Base-by-base conservation (phyloP, 2,888 invertebrate genomes). In the Stenolophus ochropezus region DNA sequence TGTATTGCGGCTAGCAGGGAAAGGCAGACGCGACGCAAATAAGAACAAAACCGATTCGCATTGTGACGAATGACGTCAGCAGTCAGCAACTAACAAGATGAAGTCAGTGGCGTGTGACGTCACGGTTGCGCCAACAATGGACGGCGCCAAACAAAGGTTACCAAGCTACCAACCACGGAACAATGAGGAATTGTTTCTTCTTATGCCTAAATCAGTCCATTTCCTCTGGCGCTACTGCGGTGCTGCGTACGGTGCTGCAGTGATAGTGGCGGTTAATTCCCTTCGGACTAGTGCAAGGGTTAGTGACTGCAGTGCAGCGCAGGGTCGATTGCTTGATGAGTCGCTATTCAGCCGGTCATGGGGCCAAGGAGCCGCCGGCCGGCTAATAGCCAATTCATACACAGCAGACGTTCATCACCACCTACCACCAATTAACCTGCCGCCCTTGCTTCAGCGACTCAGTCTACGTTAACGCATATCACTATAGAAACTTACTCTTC, bases 331-430 rank as follows among this genome's bases (percentile, higher is more conserved):
- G 25, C n/a, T 53, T 75, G 78, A 74, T 75, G 83, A 83, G 83
- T 77, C 81, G 81, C 53, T 81, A 83, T 82, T 83, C 83, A 83
- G 83, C 82, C 79, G 42, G 61, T 23, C 61, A 42, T 58, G 75
- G 11, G 71, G 80, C 83, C 84, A 82, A 83, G 84, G 78, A 83
- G 83, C 83, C 83, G 89, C 89, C 88, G 86, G 88, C 88, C 87
- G 87, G 87, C 89, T 90, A 90, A 90, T 90, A 89, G 90, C 89
- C 90, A 90, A 90, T 90, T 90, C 90, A 90, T 88, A 88, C 86
- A 83, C 82, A 84, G 83, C 82, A 85, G 85, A 86, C 87, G 87
- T 86, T 75, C 75, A 75, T 51, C 51, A 75, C 14, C 56, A 75
- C 33, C 56, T 53, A 16, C 86, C 86, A 86, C 87, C 88, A 88